Evolutionary conservation across 2,113 vertebrate genomes (phyloP).

Genomic region (Loxodonta africana): DNA sequence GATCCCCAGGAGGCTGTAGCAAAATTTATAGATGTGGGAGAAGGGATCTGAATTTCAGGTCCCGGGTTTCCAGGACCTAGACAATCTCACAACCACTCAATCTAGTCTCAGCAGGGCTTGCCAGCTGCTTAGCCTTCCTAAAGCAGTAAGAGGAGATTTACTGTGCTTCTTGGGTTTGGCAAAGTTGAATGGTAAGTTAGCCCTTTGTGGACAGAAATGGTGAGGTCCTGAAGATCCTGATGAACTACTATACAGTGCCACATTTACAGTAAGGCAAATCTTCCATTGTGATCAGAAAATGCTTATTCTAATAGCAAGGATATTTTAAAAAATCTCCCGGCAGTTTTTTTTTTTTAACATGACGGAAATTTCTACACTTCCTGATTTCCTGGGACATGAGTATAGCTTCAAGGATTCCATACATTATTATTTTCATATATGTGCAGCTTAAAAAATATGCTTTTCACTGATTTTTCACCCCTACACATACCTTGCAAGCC

Average conservation of each 20-base stretch:
- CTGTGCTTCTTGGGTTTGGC: not conserved
- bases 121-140: not conserved
- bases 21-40: fast-evolving
- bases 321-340: not conserved
- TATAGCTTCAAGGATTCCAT: not conserved
- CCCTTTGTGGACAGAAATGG: not conserved
- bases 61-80: not conserved
- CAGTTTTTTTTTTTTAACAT: not conserved
- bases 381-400: not conserved
- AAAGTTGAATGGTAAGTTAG: not conserved
- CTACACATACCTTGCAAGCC: not conserved
- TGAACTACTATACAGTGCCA: not conserved
- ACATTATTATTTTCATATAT: not conserved
- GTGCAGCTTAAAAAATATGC: not conserved
- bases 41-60: not conserved
- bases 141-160: not conserved
- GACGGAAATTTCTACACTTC: not conserved
- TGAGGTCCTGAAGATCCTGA: no score
- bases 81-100: not conserved
- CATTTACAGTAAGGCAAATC: not conserved
- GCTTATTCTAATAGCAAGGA: not conserved
- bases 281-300: not conserved
- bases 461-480: not conserved
- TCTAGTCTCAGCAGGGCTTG: fast-evolving
- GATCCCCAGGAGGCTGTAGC: not conserved